Evolutionary conservation across 1,140 invertebrate species (phyloP).

Genomic region (Diplogasteroides magnus): DNA sequence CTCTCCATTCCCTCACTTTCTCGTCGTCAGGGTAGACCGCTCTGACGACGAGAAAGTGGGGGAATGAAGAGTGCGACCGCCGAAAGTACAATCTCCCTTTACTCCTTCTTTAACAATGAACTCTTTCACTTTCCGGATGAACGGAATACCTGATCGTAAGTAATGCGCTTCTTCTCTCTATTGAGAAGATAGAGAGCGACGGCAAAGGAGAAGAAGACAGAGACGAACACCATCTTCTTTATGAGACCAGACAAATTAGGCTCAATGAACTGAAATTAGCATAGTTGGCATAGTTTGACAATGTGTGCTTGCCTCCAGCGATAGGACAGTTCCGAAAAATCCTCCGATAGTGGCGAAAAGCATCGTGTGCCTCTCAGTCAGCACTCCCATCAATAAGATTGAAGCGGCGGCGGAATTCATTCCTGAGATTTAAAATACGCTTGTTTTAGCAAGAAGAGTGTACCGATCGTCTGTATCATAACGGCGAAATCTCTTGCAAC

Average conservation of each 20-base stretch:
- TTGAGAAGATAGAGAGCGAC: conserved; percentile 44
- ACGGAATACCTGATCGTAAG: conserved; percentile 3
- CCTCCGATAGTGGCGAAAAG: conserved; percentile 41
- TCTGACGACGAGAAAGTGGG: no score
- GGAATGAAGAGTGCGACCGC: no score
- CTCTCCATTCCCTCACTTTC: no score
- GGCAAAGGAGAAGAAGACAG: conserved; percentile 49
- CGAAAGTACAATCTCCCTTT: no score
- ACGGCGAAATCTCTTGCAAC: conserved; percentile 48
- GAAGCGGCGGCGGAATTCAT: conserved; percentile 43
- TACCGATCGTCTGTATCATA: conserved; percentile 48
- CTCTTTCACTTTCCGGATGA: conserved; percentile 30
- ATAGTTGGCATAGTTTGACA: background rate
- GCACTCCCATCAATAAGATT: conserved; percentile 45
- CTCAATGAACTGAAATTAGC: conserved; percentile 18
- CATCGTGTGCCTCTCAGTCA: conserved; percentile 41
- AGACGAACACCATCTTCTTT: conserved; percentile 55
- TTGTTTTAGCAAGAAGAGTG: background rate
- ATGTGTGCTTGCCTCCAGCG: background rate
- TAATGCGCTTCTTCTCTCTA: conserved; percentile 27
- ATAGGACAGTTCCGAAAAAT: conserved; percentile 28
- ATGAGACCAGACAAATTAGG: conserved; percentile 26
- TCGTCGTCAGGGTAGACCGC: no score
- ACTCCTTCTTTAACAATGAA: no score
- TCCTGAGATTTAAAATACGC: conserved; percentile 9